A percentile compares a stretch with the other conserved stretches of the same genome.
phyloP scores from a whole-genome alignment of 1,140 invertebrate species.

The Heliconius eleuchia region DNA sequence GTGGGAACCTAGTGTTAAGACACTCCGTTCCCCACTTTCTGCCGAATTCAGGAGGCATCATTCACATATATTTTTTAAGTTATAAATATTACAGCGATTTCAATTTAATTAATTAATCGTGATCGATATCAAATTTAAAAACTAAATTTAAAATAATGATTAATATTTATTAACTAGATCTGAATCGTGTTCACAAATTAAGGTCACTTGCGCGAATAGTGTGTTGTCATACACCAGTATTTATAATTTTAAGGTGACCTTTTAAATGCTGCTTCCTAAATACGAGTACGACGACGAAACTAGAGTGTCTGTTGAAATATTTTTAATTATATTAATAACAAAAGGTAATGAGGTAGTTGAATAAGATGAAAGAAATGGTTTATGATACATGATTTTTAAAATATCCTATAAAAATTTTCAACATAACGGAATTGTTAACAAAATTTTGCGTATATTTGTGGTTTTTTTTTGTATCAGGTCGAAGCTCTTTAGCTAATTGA shows the following conservation, averaged over 20 bases:
- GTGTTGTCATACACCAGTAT: slow-evolving; percentile 31
- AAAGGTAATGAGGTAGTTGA: not conserved
- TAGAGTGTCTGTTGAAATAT: not conserved
- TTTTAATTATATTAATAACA: not conserved
- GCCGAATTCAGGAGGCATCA: no score
- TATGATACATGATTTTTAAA: no score
- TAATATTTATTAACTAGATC: slow-evolving; percentile 43
- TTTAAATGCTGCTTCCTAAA: not conserved
- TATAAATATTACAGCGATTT: no score
- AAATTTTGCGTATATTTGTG: not conserved
- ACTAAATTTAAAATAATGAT: not conserved
- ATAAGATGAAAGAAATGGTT: not conserved
- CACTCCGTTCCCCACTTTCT: no score
- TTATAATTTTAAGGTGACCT: slow-evolving; percentile 32
- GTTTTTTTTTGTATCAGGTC: no score
- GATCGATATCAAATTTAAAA: not conserved
- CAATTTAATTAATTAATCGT: not conserved
- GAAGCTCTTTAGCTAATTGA: no score
- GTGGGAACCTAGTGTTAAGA: no score
- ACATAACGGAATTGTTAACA: not conserved
- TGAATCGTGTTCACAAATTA: slow-evolving; percentile 56
- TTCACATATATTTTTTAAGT: no score
- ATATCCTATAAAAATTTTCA: no score
- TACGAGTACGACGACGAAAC: not conserved
- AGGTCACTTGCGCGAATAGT: slow-evolving; percentile 60